Base-by-base conservation (phyloP, 92 coral and sea anemone species). In the Desmophyllum pertusum region DNA sequence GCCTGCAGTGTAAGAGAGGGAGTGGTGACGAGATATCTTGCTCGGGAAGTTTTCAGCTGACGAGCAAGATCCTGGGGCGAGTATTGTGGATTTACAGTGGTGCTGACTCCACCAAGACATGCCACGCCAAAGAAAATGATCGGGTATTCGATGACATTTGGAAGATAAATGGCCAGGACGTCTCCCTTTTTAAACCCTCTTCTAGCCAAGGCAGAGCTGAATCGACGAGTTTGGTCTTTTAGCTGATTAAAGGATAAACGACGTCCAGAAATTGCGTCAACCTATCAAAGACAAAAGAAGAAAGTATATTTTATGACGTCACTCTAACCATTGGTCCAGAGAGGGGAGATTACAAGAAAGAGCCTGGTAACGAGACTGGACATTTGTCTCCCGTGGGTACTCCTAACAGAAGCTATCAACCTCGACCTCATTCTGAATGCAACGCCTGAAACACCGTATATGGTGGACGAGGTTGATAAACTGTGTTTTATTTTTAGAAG, bases 151-250 rank as follows among this genome's bases (percentile, higher is more conserved):
- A 84, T 81, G 55, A 90, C 77, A 82, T 94, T 94, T 23, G 93
- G 92, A 42, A 76, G 73, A 31, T 84, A 36, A 19, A 92, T 78
- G 23, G 94, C 98, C 51, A 89, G 79, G 29, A 95, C 95, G 33
- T 95, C 96, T 30, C 96, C 94, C 89, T 92, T 88, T 74, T 81
- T 86, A 66, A 93, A 90, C 19, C 94, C 94, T 83, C 87, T 86
- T 41, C 70, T 84, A 33, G 93, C 73, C 86, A 93, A 84, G 2
- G 90, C 93, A 39, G 98, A 89, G 39, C 91, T 92, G 63, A 86
- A 81, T 53, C 90, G 90, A 19, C 51, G 81, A 2, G 77, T 43
- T 57, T 87, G 72, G 53, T 90, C 91, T 42, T 91, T 92, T 43
- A 95, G 66, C 59, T 86, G 87, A 42, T 70, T 55, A 78, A 75